Evolutionary conservation across 37 sponge, comb jelly and placozoan species (phyloP), one percentile per base, ranked within the genome.

Genomic region (Crambe crambe): DNA sequence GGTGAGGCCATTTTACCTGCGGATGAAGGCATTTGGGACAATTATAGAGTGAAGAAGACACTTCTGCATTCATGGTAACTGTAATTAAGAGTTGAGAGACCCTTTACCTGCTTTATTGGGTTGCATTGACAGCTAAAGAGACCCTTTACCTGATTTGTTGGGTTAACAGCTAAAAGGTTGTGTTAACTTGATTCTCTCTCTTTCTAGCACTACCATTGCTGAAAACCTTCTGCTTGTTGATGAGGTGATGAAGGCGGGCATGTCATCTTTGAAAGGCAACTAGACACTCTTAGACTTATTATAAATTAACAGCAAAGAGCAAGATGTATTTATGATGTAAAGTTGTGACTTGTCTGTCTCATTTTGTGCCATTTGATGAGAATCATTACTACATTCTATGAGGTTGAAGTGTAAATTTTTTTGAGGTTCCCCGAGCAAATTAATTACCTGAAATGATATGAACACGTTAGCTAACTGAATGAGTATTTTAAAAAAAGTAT

Each of bases 171-270:
- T n/a, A n/a, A n/a, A n/a, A n/a, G n/a, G n/a, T n/a, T n/a, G n/a
- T n/a, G n/a, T n/a, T n/a, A n/a, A n/a, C 59, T 38, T 63, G 37
- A 51, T 71, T 1, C 12, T 57, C 38, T 77, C 59, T 34, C 29
- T 58, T 29, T 68, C 23, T 64, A 93, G 95, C 73, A 96, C 99
- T 4, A 89, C 91, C 25, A 94, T 98, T 58, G 95, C 99, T 22
- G 84, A 79, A 43, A 98, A 96, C 68, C 83, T 98, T 32, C 80
- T 98, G 73, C 77, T 98, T 37, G 99, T 98, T 23, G 99, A 98
- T 83, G 99, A 98, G 79, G 86, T 98, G 32, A 96, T 98, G 97
- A 95, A 92, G n/a, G 99, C 99, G 9, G 99, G 99, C 8, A 98
- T 98, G 99, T 96, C 99, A 10, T 98, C 99, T 34, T 87, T 98